phyloP scores from a whole-genome alignment of 2,113 vertebrate species.

The Gymnarchus niloticus region DNA sequence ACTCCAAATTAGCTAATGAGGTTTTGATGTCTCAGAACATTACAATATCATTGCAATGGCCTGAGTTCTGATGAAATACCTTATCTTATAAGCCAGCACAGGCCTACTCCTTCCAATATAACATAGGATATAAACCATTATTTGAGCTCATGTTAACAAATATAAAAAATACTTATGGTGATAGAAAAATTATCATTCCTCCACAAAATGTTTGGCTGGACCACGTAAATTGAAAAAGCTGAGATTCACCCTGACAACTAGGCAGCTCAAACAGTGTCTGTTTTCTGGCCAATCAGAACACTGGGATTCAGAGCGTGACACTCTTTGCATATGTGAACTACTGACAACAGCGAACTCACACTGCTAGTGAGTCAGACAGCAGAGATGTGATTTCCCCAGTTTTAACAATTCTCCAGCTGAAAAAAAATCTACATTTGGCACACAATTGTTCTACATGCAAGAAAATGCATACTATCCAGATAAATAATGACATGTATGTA shows the following conservation, averaged over 20 bases:
- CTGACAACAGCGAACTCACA: neutral
- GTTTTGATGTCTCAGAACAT: neutral
- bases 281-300: neutral
- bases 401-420: neutral
- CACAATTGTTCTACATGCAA: neutral
- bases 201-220: neutral
- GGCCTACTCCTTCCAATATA: neutral
- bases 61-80: neutral
- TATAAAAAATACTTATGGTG: neutral
- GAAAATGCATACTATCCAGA: neutral
- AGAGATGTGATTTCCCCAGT: neutral
- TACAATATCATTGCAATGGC: neutral
- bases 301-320: neutral
- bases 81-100: neutral
- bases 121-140: neutral
- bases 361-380: neutral
- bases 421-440: neutral
- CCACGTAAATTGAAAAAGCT: neutral
- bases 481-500: neutral
- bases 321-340: neutral
- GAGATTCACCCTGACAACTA: neutral
- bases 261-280: neutral
- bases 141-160: neutral
- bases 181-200: neutral
- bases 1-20: neutral